A percentile compares a stretch with the other conserved stretches of the same genome.
phyloP scores from a whole-genome alignment of 2,113 vertebrate genomes.

The Sceloporus tristichus region DNA sequence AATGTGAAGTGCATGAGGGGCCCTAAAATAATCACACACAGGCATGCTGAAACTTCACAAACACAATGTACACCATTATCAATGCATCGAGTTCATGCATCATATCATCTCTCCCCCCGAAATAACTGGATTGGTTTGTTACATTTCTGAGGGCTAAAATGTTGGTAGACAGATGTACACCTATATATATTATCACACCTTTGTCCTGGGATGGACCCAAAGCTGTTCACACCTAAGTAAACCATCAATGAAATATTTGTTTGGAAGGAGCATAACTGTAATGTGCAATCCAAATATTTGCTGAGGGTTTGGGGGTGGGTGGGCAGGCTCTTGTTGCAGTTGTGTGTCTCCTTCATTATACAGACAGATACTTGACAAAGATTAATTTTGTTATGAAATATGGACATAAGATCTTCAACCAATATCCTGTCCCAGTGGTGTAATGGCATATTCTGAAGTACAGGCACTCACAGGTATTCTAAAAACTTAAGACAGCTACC shows the following conservation, averaged over 20 bases:
- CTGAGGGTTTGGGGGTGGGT: background rate
- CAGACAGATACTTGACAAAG: background rate
- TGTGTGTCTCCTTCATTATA: background rate
- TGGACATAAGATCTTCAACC: too few relatives aligned
- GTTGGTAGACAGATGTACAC: background rate
- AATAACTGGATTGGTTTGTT: background rate
- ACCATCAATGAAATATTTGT: background rate
- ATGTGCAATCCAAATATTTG: background rate
- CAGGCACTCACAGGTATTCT: background rate
- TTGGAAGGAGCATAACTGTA: background rate
- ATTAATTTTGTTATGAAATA: background rate
- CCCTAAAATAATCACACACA: background rate
- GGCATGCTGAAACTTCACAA: background rate
- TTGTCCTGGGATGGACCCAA: too few relatives aligned
- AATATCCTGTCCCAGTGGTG: background rate
- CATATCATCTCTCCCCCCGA: too few relatives aligned
- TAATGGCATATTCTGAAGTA: background rate
- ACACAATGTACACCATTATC: background rate
- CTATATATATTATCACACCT: background rate
- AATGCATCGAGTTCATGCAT: background rate
- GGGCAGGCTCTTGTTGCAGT: background rate
- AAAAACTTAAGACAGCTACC: background rate
- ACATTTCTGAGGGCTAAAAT: background rate
- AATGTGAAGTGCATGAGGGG: background rate
- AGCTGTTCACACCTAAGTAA: background rate